Percentiles rank a stretch among this genome's conserved stretches.
Conservation (phyloP, 1,140 invertebrate species). For the Drosophila rufa region DNA sequence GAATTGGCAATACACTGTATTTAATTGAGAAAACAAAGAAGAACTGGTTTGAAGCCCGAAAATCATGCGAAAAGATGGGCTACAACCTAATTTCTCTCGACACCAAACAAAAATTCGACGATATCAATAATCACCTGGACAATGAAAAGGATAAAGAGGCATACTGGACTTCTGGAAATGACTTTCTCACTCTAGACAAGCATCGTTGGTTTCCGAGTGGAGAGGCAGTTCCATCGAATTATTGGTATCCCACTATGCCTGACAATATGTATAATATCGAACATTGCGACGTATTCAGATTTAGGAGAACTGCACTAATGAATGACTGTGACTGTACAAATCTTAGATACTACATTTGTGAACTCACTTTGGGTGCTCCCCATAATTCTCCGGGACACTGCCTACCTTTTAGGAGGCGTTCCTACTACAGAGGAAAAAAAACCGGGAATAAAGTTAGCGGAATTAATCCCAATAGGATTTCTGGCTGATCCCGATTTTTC, state of each 20-base stretch:
- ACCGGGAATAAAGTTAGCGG: no score
- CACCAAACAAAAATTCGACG: not conserved
- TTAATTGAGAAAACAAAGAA: not conserved
- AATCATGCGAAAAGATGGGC: slow-evolving; percentile 10
- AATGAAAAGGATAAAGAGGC: not conserved
- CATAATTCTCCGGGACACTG: no score
- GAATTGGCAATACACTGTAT: not conserved
- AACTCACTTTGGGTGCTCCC: no score
- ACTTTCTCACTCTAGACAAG: not conserved
- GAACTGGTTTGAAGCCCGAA: slow-evolving; percentile 28
- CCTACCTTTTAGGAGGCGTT: no score
- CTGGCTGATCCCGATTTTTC: no score
- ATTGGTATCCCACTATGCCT: slow-evolving; percentile 13
- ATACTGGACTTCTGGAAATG: slow-evolving; percentile 33
- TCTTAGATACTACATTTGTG: no score
- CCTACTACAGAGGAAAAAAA: no score
- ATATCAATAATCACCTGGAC: slow-evolving; percentile 2
- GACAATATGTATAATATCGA: slow-evolving; percentile 1
- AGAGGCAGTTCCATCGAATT: not conserved
- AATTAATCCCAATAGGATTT: no score
- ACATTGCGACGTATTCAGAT: slow-evolving; percentile 12
- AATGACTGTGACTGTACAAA: not conserved
- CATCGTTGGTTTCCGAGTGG: slow-evolving; percentile 28
- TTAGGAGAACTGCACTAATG: not conserved
- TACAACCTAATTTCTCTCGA: slow-evolving; percentile 21